Base-by-base conservation (phyloP, 2,797 vertebrate species). In the Sebastiscus tertius region DNA sequence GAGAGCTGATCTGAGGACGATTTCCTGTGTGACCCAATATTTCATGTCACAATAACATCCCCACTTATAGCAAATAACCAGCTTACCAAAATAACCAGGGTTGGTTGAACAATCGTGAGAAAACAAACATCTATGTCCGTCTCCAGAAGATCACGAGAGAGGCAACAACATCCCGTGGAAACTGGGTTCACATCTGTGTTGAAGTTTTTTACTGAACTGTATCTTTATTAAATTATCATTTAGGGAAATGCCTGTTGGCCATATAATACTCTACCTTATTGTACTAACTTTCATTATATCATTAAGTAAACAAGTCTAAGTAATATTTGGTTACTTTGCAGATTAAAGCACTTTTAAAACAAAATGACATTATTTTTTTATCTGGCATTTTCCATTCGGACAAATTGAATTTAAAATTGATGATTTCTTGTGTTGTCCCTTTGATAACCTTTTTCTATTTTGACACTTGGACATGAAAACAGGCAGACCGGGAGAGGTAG, bases 121-220 rank as follows among this genome's bases (percentile, higher is more conserved):
- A 94, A 93, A 95, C 82, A 96, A 96, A 95, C 90, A 91, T 76
- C 77, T 64, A 49, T 33, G 80, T 91, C 79, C 69, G 20, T 87
- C 72, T 92, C 72, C 61, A 86, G 79, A 82, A 87, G 82, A 83
- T 72, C 82, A 82, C n/a, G 73, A 89, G 84, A 89, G 84, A 91
- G 77, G 67, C 83, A 80, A 82, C 78, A 86, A 71, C 77, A 85
- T 91, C 87, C 69, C 91, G 82, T 69, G 88, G 88, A 93, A 88
- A 91, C 70, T 49, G 34, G 67, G 92, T 82, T 79, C 73, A 83
- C 59, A 78, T 82, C 74, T 82, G 59, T 78, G 83, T 65, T 77
- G 20, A 79, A 79, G 52, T 86, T 72, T 46, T 86, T 82, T 63
- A 59, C 67, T 75, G 27, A 81, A 75, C 74, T 77, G 55, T 54